Base-by-base conservation (phyloP, 2,797 vertebrate species). In the Pangasius sanitwongsei region DNA sequence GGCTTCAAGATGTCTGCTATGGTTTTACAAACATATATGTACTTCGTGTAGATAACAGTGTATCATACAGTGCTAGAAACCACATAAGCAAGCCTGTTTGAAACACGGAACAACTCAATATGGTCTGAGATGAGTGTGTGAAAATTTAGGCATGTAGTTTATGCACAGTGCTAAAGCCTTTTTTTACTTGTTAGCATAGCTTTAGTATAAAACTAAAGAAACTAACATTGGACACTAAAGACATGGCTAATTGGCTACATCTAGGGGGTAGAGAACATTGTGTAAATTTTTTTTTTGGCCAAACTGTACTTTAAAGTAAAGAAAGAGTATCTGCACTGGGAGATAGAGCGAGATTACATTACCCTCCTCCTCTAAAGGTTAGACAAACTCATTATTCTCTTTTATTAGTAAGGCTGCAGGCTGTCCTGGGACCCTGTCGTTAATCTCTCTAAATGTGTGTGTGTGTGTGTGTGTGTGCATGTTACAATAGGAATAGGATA, bases 361-460 rank as follows among this genome's bases (percentile, higher is more conserved):
- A 75, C 83, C 85, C 88, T 89, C 55, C 86, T 89, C 20, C 77
- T 81, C 67, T 37, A 69, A 83, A 95, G 95, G 95, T 95, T 94
- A 94, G 92, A 92, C 92, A 95, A 95, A 96, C 94, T 95, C 92
- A 94, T 92, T 92, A 94, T 93, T 95, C 94, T 91, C 77, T 90
- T 90, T 90, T 89, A 91, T 87, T 87, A 86, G 85, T 37, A 89
- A 94, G 94, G 94, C 95, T 95, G 85, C 67, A 74, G 89, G 28
- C 89, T 83, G 89, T 89, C 90, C 91, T 93, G 90, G 83, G 90
- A 93, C 90, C 91, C 89, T 90, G n/a, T 72, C 94, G 95, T 96
- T 95, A 94, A 96, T 96, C 94, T 93, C 93, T 86, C 84, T 92
- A 94, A 93, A 95, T 95, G 91, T 91, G 91, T 89, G 84, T 65